Evolutionary conservation across 2,113 vertebrate species (phyloP).

Genomic region (Gallinago media): DNA sequence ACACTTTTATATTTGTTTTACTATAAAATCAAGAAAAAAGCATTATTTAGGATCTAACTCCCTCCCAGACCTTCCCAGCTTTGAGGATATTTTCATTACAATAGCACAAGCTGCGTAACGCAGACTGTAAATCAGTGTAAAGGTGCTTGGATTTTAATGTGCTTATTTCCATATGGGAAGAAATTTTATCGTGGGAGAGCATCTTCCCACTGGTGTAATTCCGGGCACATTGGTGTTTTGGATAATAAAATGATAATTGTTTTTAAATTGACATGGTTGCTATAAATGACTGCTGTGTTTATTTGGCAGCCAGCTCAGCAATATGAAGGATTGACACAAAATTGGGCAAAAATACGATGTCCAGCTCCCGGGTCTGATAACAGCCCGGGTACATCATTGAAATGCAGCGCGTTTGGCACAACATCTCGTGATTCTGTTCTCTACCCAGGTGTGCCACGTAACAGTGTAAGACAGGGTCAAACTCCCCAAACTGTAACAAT

Average conservation of each 20-base stretch:
- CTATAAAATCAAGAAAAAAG: not conserved
- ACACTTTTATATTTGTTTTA: not conserved
- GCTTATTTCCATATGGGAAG: not conserved
- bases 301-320: not conserved
- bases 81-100: not conserved
- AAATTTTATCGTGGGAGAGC: not conserved
- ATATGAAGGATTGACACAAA: not conserved
- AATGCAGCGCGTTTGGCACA: not conserved
- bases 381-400: not conserved
- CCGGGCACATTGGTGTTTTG: not conserved
- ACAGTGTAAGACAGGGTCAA: not conserved
- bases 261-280: not conserved
- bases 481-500: not conserved
- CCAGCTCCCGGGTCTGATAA: not conserved
- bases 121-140: not conserved
- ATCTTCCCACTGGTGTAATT: not conserved
- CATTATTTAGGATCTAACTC: not conserved
- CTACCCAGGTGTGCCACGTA: not conserved
- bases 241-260: not conserved
- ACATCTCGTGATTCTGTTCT: not conserved
- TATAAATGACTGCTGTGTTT: not conserved
- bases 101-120: accelerated
- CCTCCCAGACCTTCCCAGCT: not conserved
- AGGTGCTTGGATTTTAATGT: not conserved
- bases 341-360: not conserved